Percentiles rank a stretch among this genome's conserved stretches.
Conservation (phyloP, 2,113 vertebrate genomes). For the Tychaedon coryphoeus region DNA sequence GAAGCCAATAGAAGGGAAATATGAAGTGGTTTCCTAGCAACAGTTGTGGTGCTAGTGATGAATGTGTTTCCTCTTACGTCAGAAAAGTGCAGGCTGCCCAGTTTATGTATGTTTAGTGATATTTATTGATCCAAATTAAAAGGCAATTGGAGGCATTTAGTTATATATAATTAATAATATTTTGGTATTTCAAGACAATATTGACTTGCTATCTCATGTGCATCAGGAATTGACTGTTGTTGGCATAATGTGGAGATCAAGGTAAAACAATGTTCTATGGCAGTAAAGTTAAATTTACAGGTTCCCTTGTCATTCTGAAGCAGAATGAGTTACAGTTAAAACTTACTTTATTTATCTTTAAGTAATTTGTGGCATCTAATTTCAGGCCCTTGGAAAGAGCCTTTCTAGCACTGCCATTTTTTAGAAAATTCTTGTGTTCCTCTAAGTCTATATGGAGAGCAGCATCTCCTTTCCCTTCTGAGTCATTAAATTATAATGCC, state of each 20-base stretch:
- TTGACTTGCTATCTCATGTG: neutral
- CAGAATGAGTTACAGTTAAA: neutral
- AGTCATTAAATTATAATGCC: neutral
- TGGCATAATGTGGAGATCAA: neutral
- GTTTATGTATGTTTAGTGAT: neutral
- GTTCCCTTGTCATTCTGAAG: neutral
- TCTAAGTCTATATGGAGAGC: neutral
- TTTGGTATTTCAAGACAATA: neutral
- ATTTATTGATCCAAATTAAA: neutral
- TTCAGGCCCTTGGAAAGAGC: neutral
- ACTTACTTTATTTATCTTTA: neutral
- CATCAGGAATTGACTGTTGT: neutral
- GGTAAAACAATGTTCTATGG: neutral
- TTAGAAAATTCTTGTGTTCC: neutral
- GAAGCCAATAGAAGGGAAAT: neutral
- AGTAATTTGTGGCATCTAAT: neutral
- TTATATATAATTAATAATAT: neutral
- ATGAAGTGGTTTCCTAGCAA: conserved; percentile 22
- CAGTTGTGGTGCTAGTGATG: neutral
- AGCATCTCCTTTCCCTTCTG: neutral
- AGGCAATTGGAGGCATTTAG: neutral
- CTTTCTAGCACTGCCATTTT: neutral
- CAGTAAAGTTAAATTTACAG: neutral
- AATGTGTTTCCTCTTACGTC: conserved; percentile 3
- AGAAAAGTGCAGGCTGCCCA: neutral